Percentiles rank a stretch among this genome's conserved stretches.
Evolutionary conservation across 2,113 vertebrate species (phyloP).

Genomic region (Carassius gibelio): DNA sequence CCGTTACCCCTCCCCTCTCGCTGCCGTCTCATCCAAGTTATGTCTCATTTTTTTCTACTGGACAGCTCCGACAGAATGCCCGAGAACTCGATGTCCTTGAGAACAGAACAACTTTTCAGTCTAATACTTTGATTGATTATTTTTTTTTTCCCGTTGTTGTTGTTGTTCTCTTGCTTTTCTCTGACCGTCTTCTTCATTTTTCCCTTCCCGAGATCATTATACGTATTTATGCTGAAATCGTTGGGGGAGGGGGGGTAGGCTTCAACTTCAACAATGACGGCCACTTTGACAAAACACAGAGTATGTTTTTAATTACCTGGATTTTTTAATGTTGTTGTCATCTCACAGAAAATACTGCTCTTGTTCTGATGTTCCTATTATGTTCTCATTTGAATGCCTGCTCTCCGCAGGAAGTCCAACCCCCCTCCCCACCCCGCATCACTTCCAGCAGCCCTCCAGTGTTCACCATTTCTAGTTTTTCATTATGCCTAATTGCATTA

Average conservation of each 20-base stretch:
- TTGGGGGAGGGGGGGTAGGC: slow-evolving; percentile 39
- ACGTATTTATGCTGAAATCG: slow-evolving; percentile 48
- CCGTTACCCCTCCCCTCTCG: slow-evolving; percentile 58
- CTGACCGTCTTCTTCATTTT: slow-evolving; percentile 18
- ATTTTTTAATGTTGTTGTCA: slow-evolving; percentile 73
- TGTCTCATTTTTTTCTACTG: slow-evolving; percentile 65
- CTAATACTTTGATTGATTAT: slow-evolving; percentile 68
- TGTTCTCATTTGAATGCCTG: slow-evolving; percentile 73
- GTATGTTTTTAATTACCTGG: slow-evolving; percentile 78
- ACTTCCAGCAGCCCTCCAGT: slow-evolving; percentile 40
- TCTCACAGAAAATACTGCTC: slow-evolving; percentile 69
- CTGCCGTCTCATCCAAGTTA: slow-evolving; percentile 71
- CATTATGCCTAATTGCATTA: slow-evolving; percentile 76
- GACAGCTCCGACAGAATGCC: slow-evolving; percentile 65
- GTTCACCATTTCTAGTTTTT: slow-evolving; percentile 61
- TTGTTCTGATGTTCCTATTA: slow-evolving; percentile 73
- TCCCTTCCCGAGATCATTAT: slow-evolving; percentile 64
- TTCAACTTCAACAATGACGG: slow-evolving; percentile 66
- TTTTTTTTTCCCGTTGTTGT: slow-evolving; percentile 44
- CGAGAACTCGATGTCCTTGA: slow-evolving; percentile 68
- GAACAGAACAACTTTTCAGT: slow-evolving; percentile 71
- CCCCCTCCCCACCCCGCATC: slow-evolving; percentile 43
- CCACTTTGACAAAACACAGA: slow-evolving; percentile 77
- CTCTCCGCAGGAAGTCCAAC: slow-evolving; percentile 73
- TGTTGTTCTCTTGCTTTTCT: slow-evolving; percentile 36